These are phyloP conservation scores for Morone saxatilis DNA, from an alignment of 2,113 vertebrate species.

Conservation along the genomic window DNA sequence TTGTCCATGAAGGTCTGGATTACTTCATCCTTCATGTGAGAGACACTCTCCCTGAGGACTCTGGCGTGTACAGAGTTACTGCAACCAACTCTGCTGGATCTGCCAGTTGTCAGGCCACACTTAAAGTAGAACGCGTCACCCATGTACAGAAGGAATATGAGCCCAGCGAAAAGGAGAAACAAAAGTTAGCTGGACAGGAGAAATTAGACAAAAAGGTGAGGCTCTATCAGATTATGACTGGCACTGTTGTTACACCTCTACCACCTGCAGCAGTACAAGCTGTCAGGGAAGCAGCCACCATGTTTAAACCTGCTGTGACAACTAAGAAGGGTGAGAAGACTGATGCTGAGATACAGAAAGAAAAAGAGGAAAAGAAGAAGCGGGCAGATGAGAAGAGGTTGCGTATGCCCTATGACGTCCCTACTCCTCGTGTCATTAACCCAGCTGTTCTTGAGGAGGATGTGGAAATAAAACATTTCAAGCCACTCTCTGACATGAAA, in stretches of 20 bases:
- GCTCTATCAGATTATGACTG: slow-evolving; percentile 93
- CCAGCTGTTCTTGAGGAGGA: slow-evolving; percentile 90
- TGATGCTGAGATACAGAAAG: slow-evolving; percentile 89
- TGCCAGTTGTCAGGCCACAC: slow-evolving; percentile 94
- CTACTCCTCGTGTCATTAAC: slow-evolving; percentile 87
- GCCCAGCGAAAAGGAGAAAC: slow-evolving; percentile 85
- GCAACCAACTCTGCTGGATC: slow-evolving; percentile 98
- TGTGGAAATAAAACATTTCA: slow-evolving; percentile 92
- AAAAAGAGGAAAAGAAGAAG: slow-evolving; percentile 90
- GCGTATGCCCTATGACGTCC: slow-evolving; percentile 95
- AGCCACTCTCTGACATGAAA: slow-evolving; percentile 97
- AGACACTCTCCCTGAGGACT: slow-evolving; percentile 95
- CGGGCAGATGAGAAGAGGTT: slow-evolving; percentile 90
- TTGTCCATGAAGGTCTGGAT: slow-evolving; percentile 96
- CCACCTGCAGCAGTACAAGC: slow-evolving; percentile 93
- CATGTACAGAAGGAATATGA: slow-evolving; percentile 94
- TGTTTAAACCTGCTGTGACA: slow-evolving; percentile 94
- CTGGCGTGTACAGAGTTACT: slow-evolving; percentile 95
- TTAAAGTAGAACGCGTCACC: slow-evolving; percentile 91
- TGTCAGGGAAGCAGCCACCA: slow-evolving; percentile 92
- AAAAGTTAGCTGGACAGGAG: slow-evolving; percentile 84
- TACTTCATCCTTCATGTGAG: slow-evolving; percentile 95
- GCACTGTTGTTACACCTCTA: slow-evolving; percentile 87
- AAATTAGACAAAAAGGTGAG: slow-evolving; percentile 94
- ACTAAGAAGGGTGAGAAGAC: slow-evolving; percentile 92